phyloP scores from a whole-genome alignment of 64 coral and sea anemone genomes.

The Anthopleura sola region DNA sequence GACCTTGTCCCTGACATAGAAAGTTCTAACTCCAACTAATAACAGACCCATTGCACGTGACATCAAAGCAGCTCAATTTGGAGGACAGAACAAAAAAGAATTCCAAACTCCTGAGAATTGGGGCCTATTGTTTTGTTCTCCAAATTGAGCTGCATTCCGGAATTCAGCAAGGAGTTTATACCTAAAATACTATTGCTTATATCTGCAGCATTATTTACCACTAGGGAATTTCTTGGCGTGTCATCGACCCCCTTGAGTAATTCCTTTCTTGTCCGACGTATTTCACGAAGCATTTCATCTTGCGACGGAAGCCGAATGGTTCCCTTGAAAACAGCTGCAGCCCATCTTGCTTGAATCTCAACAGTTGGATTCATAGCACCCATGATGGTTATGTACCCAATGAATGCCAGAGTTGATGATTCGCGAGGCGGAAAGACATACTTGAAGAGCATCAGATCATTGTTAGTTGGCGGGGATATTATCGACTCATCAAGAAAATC shows the following conservation, averaged over 20 bases:
- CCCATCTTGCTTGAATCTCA: conserved; percentile 64
- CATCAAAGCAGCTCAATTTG: too few relatives aligned
- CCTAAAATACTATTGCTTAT: too few relatives aligned
- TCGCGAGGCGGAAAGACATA: conserved; percentile 72
- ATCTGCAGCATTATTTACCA: background rate
- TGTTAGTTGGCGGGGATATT: conserved; percentile 39
- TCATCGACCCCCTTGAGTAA: conserved; percentile 13
- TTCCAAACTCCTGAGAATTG: too few relatives aligned
- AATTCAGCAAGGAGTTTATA: too few relatives aligned
- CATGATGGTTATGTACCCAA: conserved; percentile 48
- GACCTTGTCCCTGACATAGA: too few relatives aligned
- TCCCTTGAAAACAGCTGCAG: conserved; percentile 60
- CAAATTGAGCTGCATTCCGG: too few relatives aligned
- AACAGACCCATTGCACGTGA: too few relatives aligned
- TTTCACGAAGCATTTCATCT: conserved; percentile 50
- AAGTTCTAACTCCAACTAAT: too few relatives aligned
- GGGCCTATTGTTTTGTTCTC: too few relatives aligned
- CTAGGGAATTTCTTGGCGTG: conserved; percentile 20
- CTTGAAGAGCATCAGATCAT: conserved; percentile 60
- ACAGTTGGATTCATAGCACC: conserved; percentile 51
- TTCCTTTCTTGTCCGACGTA: conserved; percentile 22
- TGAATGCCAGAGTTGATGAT: conserved; percentile 50
- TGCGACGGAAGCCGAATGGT: conserved; percentile 37
- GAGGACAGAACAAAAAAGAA: too few relatives aligned
- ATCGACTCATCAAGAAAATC: conserved; percentile 66